Evolutionary conservation across 92 coral and sea anemone species (phyloP).

Genomic region (Anthopleura xanthogrammica): DNA sequence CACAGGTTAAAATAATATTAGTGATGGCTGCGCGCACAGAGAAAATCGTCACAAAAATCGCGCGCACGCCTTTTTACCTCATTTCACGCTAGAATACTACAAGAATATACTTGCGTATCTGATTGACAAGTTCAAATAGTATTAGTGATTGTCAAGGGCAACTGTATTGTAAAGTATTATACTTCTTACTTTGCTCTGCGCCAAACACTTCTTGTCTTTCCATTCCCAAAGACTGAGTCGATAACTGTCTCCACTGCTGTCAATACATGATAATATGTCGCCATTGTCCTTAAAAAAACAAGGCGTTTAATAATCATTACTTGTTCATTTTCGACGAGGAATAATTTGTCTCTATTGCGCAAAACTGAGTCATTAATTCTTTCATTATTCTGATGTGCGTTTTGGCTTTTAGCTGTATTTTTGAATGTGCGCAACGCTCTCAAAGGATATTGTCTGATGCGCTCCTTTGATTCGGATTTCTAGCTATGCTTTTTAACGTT

Average conservation of each 20-base stretch:
- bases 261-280: constrained; percentile 65
- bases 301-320: background rate
- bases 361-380: no score
- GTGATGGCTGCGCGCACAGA: background rate
- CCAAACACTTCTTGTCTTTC: constrained; percentile 66
- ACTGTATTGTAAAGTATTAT: background rate
- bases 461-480: no score
- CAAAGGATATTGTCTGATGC: no score
- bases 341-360: no score
- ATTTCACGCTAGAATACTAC: no score
- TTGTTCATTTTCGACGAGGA: no score
- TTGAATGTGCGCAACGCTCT: no score
- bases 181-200: constrained; percentile 69
- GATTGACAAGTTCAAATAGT: background rate
- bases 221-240: constrained; percentile 78
- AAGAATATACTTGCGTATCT: background rate
- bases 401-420: no score
- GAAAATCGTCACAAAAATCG: background rate
- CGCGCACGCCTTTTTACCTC: background rate
- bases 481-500: no score
- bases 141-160: background rate
- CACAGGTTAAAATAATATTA: background rate
- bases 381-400: no score
- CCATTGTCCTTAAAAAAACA: constrained; percentile 68
- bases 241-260: constrained; percentile 60